Base-by-base conservation (phyloP, 1,140 invertebrate genomes). In the Drosophila kanapiae region DNA sequence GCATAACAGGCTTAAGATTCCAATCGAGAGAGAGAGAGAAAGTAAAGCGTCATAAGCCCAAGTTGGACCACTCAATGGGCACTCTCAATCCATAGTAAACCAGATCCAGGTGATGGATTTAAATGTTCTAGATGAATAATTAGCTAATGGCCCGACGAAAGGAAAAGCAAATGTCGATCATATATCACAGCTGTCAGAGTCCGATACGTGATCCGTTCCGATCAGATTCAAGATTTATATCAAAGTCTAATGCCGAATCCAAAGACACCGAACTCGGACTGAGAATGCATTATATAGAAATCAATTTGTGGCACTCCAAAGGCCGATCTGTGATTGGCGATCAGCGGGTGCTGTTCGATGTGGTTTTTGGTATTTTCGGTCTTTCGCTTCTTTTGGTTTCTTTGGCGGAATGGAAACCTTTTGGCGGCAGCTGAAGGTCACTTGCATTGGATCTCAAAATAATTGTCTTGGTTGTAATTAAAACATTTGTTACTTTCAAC, bases 401-500 rank as follows among this genome's bases (percentile, higher is more conserved):
- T 63, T 57, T 63, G 29, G 57, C 33, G 29, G 53, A 62, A 38
- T 65, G 57, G 31, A 56, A 72, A 71, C 43, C 59, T 72, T 63
- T 78, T 69, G 80, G 82, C 72, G 80, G 82, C 72, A 75, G 49
- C 65, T 81, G 85, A 88, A 88, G 84, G 84, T 90, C 84, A 61
- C 37, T 68, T 45, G 72, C 45, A 68, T 81, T 71, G 74, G 76
- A 80, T 84, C 85, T 88, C 63, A 84, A 87, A 75, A 80, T 84
- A 87, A 87, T 88, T 88, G 71, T 75, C 61, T 88, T 74, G 65
- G 45, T 79, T 88, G 57, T 88, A 88, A 84, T 87, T 80, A 88
- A 88, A 88, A 86, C 54, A 78, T 88, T 80, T 80, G 61, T 68
- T 84, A 80, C 82, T 87, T 87, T 70, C 72, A 90, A 87, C 84